Evolutionary conservation across 2,797 vertebrate genomes (phyloP).

Genomic region (Gobionotothen gibberifrons): DNA sequence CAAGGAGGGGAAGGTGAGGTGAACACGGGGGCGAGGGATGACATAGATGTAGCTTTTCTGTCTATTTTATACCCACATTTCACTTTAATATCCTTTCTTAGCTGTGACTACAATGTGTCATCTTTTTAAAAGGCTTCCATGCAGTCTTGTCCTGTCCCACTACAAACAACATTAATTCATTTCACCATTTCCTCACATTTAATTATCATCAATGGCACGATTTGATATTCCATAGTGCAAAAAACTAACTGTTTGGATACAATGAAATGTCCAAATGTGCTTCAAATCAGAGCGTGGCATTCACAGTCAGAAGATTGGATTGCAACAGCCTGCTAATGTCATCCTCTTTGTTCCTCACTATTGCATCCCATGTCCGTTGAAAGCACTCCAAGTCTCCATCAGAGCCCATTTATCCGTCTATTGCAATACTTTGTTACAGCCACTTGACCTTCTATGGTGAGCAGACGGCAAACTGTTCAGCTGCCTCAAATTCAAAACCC

Average conservation of each 20-base stretch:
- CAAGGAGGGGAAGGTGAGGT: conserved; percentile 95
- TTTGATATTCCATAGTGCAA: background rate
- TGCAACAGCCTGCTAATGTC: background rate
- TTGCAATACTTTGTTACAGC: conserved; percentile 3
- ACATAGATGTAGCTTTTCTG: conserved; percentile 4
- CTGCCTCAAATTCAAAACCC: conserved; percentile 18
- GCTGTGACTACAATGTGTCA: background rate
- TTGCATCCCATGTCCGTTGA: conserved; percentile 13
- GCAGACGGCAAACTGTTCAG: conserved; percentile 41
- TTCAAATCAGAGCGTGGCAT: background rate
- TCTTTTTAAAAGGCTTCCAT: background rate
- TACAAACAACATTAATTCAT: background rate
- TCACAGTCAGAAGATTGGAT: background rate
- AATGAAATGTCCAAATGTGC: background rate
- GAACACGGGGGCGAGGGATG: background rate
- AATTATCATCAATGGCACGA: background rate
- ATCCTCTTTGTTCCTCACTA: background rate
- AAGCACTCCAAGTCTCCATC: conserved; percentile 3
- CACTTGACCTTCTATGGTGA: conserved; percentile 22
- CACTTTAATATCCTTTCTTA: background rate
- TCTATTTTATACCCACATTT: background rate
- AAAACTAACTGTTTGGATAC: no score
- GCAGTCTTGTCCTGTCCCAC: background rate
- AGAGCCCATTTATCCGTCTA: background rate
- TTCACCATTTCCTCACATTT: background rate